phyloP scores from a whole-genome alignment of 2,888 invertebrate species.

The Caenorhabditis panamensis region DNA sequence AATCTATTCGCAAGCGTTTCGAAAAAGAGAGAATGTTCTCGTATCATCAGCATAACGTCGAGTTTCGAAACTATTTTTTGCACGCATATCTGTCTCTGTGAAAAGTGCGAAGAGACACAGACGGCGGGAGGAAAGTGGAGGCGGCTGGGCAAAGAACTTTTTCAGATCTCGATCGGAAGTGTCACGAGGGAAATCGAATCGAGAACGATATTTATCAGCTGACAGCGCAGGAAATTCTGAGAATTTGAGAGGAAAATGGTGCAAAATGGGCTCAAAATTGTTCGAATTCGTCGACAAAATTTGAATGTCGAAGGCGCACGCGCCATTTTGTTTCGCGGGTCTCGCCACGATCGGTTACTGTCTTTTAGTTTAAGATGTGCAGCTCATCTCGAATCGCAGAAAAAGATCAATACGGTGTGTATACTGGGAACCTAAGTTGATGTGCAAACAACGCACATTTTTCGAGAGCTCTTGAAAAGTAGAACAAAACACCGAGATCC shows the following conservation, averaged over 20 bases:
- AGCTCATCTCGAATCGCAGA: background rate
- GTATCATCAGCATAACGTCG: slow-evolving; percentile 41
- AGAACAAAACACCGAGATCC: slow-evolving; percentile 41
- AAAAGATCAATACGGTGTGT: slow-evolving; percentile 26
- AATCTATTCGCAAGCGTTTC: slow-evolving; percentile 33
- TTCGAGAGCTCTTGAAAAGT: slow-evolving; percentile 51
- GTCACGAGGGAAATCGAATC: slow-evolving; percentile 6
- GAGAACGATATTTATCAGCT: background rate
- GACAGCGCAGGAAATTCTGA: too few species aligned
- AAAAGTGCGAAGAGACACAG: slow-evolving; percentile 33
- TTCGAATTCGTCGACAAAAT: too few species aligned
- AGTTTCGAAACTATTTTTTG: slow-evolving; percentile 53
- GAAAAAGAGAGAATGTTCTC: slow-evolving; percentile 49
- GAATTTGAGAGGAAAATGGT: too few species aligned
- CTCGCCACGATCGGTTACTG: background rate
- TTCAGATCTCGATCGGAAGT: slow-evolving; percentile 15
- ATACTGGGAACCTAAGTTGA: slow-evolving; percentile 35
- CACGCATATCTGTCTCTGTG: slow-evolving; percentile 30
- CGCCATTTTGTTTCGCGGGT: background rate
- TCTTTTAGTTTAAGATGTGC: background rate
- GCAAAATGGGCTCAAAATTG: too few species aligned
- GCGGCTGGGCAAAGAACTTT: slow-evolving; percentile 18
- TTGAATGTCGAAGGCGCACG: background rate
- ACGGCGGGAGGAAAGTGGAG: slow-evolving; percentile 1
- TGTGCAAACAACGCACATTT: slow-evolving; percentile 42